Evolutionary conservation across 2,888 invertebrate genomes (phyloP).

Genomic region (Yponomeuta evonymella): DNA sequence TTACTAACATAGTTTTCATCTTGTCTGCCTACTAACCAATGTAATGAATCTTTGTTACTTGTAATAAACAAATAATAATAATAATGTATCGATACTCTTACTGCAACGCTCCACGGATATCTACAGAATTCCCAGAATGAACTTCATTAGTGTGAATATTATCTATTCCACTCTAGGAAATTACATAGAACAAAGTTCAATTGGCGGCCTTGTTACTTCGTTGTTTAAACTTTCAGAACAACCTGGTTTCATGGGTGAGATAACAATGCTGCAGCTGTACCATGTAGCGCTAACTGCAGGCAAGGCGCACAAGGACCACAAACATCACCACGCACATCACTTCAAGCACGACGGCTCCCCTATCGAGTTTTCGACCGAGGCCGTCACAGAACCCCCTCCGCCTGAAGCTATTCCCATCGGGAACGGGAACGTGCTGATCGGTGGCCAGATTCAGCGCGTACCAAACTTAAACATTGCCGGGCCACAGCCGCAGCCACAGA

Average conservation of each 20-base stretch:
- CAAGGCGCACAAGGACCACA: slow-evolving; percentile 91
- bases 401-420: slow-evolving; percentile 60
- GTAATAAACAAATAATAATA: no score
- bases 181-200: no score
- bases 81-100: no score
- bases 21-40: no score
- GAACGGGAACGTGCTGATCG: slow-evolving; percentile 77
- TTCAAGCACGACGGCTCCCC: slow-evolving; percentile 83
- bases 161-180: no score
- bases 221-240: slow-evolving; percentile 59
- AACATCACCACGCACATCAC: slow-evolving; percentile 90
- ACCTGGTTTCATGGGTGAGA: slow-evolving; percentile 82
- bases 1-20: no score
- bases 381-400: slow-evolving; percentile 71
- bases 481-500: slow-evolving; percentile 44
- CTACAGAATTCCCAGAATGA: no score
- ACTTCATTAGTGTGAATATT: no score
- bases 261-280: slow-evolving; percentile 88
- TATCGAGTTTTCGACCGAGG: slow-evolving; percentile 76
- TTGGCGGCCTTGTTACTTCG: no score
- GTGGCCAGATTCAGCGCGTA: slow-evolving; percentile 79
- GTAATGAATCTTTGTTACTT: no score
- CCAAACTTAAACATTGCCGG: slow-evolving; percentile 72
- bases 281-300: slow-evolving; percentile 88
- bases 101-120: no score